These are phyloP conservation scores for Mellilla xanthometata DNA, from an alignment of 2,888 invertebrate genomes.

Conservation along the genomic window DNA sequence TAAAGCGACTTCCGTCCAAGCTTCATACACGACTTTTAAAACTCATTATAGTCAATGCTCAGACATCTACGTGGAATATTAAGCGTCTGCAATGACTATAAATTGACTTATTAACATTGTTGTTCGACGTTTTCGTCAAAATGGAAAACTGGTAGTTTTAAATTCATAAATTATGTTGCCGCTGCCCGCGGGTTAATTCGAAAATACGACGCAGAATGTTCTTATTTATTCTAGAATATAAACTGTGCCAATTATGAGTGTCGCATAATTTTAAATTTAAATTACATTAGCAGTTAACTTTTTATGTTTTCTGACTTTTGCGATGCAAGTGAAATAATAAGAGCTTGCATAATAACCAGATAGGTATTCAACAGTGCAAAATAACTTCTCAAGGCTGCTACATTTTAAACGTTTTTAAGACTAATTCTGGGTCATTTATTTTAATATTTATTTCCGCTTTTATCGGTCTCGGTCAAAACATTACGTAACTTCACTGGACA, in stretches of 20 bases:
- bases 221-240: no score
- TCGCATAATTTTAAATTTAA: no score
- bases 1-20: conserved; percentile 64
- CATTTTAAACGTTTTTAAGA: no score
- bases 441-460: conserved; percentile 10
- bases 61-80: conserved; percentile 13
- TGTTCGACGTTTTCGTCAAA: conserved; percentile 12
- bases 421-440: conserved; percentile 11
- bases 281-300: no score
- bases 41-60: conserved; percentile 17
- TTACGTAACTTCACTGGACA: conserved; percentile 23
- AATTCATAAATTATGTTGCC: conserved; percentile 1
- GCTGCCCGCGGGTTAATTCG: neutral
- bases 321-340: no score
- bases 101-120: conserved; percentile 17
- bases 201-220: conserved; percentile 8
- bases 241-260: no score
- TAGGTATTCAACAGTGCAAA: no score
- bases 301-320: no score
- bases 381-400: no score
- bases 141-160: conserved; percentile 10
- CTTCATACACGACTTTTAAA: conserved; percentile 26
- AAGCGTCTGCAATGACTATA: conserved; percentile 19
- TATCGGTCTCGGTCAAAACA: conserved; percentile 15
- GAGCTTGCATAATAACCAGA: no score